These are phyloP conservation scores for Cydia fagiglandana DNA, from an alignment of 1,140 invertebrate species.

Conservation along the genomic window DNA sequence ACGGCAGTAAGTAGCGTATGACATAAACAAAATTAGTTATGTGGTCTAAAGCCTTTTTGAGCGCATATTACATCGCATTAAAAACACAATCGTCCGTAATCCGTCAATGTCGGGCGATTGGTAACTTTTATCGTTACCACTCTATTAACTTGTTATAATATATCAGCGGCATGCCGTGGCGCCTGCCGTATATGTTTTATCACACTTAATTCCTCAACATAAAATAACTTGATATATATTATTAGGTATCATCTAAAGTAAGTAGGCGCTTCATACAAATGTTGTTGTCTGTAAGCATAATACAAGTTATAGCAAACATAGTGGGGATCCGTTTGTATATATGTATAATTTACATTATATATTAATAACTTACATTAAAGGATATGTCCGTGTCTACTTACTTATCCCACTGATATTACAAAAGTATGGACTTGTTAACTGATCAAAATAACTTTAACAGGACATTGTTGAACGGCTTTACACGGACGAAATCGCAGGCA, in stretches of 20 bases:
- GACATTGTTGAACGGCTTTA: slow-evolving; percentile 22
- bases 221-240: neutral
- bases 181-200: neutral
- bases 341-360: too few species aligned
- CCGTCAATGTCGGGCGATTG: slow-evolving; percentile 10
- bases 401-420: too few species aligned
- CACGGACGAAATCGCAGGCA: slow-evolving; percentile 44
- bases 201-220: slow-evolving; percentile 6
- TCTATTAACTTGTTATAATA: slow-evolving; percentile 19
- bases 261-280: too few species aligned
- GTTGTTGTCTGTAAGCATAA: too few species aligned
- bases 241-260: slow-evolving; percentile 9
- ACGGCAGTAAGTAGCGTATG: slow-evolving; percentile 28
- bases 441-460: too few species aligned
- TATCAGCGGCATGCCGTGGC: neutral
- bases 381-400: too few species aligned
- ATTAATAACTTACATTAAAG: too few species aligned
- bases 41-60: slow-evolving; percentile 11
- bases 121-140: slow-evolving; percentile 16
- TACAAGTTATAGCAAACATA: too few species aligned
- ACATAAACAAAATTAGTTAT: slow-evolving; percentile 36
- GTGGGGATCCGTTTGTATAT: too few species aligned
- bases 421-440: slow-evolving; percentile 27
- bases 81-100: slow-evolving; percentile 15
- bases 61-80: slow-evolving; percentile 19